phyloP scores from a whole-genome alignment of 2,888 invertebrate species.

The Miltochrista miniata region DNA sequence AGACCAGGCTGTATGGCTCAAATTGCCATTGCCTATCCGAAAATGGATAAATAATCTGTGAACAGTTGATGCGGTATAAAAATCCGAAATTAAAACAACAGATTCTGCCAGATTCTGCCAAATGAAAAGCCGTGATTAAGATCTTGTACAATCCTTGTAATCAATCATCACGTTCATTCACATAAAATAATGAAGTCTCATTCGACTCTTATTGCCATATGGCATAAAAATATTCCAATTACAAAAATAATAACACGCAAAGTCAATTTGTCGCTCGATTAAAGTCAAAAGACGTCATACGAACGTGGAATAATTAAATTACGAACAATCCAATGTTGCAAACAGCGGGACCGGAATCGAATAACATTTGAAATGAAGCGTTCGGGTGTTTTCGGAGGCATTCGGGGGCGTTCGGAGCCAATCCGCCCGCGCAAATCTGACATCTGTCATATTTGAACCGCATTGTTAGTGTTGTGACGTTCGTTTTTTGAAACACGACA shows the following conservation, averaged over 20 bases:
- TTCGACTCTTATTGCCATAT: slow-evolving; percentile 10
- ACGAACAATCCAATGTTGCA: slow-evolving; percentile 60
- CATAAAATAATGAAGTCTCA: not conserved
- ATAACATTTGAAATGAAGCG: slow-evolving; percentile 53
- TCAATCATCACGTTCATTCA: too few species aligned
- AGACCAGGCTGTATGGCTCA: too few species aligned
- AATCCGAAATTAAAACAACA: too few species aligned
- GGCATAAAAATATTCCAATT: slow-evolving; percentile 23
- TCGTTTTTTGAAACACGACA: slow-evolving; percentile 69
- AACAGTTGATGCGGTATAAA: too few species aligned
- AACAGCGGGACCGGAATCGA: slow-evolving; percentile 53
- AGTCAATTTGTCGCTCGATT: slow-evolving; percentile 69
- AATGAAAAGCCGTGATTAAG: too few species aligned
- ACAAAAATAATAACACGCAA: slow-evolving; percentile 49
- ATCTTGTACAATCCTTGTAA: too few species aligned
- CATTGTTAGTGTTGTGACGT: slow-evolving; percentile 59
- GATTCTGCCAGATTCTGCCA: too few species aligned
- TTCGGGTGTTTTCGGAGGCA: slow-evolving; percentile 16
- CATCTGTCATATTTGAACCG: slow-evolving; percentile 74
- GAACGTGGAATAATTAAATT: slow-evolving; percentile 61
- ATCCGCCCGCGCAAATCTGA: slow-evolving; percentile 61
- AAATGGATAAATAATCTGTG: too few species aligned
- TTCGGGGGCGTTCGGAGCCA: slow-evolving; percentile 32
- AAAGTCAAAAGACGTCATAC: slow-evolving; percentile 60
- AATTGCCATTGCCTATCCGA: too few species aligned